Conservation (phyloP, 1,140 invertebrate genomes). For the Drusus annulatus region DNA sequence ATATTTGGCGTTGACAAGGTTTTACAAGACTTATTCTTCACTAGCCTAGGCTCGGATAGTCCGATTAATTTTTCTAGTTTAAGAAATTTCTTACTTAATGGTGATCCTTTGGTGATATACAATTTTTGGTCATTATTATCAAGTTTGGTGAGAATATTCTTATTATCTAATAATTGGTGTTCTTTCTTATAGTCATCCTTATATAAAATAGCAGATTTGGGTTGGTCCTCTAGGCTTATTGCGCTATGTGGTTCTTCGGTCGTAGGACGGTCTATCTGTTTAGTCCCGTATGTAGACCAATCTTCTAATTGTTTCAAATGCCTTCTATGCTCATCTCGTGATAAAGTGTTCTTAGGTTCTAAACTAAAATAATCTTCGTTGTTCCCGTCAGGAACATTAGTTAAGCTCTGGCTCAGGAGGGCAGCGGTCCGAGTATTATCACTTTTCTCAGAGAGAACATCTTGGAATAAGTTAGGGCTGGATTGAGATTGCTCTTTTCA, state of each 20-base stretch:
- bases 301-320: constrained; percentile 74
- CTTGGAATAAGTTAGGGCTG: constrained; percentile 66
- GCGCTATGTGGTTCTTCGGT: not conserved
- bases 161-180: constrained; percentile 30
- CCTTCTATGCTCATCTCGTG: constrained; percentile 71
- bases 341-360: constrained; percentile 63
- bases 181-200: constrained; percentile 54
- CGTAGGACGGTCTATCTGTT: constrained; percentile 35
- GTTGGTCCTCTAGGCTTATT: not conserved
- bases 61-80: constrained; percentile 61
- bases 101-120: constrained; percentile 41
- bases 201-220: constrained; percentile 50
- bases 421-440: not conserved
- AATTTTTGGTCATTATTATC: constrained; percentile 5
- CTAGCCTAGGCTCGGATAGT: constrained; percentile 52
- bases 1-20: constrained; percentile 56
- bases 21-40: constrained; percentile 57
- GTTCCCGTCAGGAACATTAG: constrained; percentile 60
- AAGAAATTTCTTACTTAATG: constrained; percentile 60
- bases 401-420: constrained; percentile 63
- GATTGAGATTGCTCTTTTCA: constrained; percentile 69
- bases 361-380: constrained; percentile 58
- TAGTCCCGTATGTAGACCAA: constrained; percentile 72
- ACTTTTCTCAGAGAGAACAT: constrained; percentile 8
- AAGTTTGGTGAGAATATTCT: constrained; percentile 18